phyloP scores from a whole-genome alignment of 2,797 vertebrate genomes.

The Decapterus maruadsi region DNA sequence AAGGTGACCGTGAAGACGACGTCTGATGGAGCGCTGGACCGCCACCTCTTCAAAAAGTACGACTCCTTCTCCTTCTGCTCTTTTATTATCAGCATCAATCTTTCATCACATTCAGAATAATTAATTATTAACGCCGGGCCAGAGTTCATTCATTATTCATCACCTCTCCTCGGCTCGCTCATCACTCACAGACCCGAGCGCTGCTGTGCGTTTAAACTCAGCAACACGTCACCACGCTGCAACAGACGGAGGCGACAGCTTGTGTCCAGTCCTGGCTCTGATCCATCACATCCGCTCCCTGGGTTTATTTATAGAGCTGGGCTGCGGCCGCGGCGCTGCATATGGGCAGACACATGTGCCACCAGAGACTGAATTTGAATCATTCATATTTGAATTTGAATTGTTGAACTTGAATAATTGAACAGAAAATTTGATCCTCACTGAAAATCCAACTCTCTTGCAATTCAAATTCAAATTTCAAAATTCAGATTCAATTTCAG shows the following conservation, averaged over 20 bases:
- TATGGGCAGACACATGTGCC: too few relatives aligned
- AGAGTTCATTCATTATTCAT: conserved; percentile 47
- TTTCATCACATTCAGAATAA: conserved; percentile 39
- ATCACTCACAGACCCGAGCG: neutral
- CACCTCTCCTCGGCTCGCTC: conserved; percentile 10
- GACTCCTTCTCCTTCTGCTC: conserved; percentile 3
- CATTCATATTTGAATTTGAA: too few relatives aligned
- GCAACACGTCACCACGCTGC: neutral
- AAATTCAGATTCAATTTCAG: too few relatives aligned
- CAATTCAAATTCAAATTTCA: too few relatives aligned
- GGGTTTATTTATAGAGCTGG: conserved; percentile 73
- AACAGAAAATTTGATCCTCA: too few relatives aligned
- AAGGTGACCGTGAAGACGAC: conserved; percentile 95
- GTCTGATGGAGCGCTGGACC: conserved; percentile 96
- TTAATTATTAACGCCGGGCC: neutral
- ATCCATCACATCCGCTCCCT: conserved; percentile 56
- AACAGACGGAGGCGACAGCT: conserved; percentile 37
- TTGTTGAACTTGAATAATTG: too few relatives aligned
- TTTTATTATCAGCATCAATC: conserved; percentile 20
- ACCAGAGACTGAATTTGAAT: too few relatives aligned
- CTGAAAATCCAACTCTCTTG: too few relatives aligned
- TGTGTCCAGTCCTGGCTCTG: conserved; percentile 46
- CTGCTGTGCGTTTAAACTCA: too few relatives aligned
- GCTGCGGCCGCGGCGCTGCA: neutral
- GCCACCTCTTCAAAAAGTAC: conserved; percentile 99